Evolutionary conservation across 1,140 invertebrate genomes (phyloP), one percentile per base, ranked within the genome.

Genomic region (Zaprionus gabonicus): DNA sequence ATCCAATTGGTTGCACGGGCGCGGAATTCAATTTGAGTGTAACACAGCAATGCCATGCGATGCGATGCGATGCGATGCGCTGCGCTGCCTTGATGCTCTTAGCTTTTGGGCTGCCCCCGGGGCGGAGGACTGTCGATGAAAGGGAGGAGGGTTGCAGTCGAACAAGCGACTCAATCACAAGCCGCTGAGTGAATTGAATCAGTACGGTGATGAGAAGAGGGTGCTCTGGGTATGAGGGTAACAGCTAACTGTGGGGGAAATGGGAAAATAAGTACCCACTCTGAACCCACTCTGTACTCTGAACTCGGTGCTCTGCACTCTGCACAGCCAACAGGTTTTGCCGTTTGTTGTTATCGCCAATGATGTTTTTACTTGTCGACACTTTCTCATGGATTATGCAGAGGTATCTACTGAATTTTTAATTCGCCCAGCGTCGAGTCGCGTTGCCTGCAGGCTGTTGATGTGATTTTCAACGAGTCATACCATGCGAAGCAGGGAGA

Each of bases 311-410:
- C 57, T 34, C 38, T 27, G 46, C 62, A 51, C 56, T 76, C 31
- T 17, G 46, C 12, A 7, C 4, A 46, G 73, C 90, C 90, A 91
- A 91, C 76, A 91, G 90, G 91, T 87, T 88, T 46, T 68, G 28
- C 31, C 63, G 58, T 68, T 80, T 87, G 72, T 80, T 82, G 77
- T 71, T 87, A 82, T 90, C 82, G 85, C 17, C 81, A 77, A 86
- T 91, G 69, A 91, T 91, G 85, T 91, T 91, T 90, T 91, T 91
- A 90, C 88, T 91, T 91, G 81, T 91, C 82, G 82, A 91, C 90
- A 91, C 91, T 91, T 92, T 76, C 84, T 92, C 87, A 92, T 92
- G 80, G 91, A 92, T 92, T 92, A 92, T 92, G 91, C 91, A 92
- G 68, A 91, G 80, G 86, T 91, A 82, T 83, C 88, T 91, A 59